phyloP scores from a whole-genome alignment of 2,113 vertebrate genomes.

The Nothocercus julius region DNA sequence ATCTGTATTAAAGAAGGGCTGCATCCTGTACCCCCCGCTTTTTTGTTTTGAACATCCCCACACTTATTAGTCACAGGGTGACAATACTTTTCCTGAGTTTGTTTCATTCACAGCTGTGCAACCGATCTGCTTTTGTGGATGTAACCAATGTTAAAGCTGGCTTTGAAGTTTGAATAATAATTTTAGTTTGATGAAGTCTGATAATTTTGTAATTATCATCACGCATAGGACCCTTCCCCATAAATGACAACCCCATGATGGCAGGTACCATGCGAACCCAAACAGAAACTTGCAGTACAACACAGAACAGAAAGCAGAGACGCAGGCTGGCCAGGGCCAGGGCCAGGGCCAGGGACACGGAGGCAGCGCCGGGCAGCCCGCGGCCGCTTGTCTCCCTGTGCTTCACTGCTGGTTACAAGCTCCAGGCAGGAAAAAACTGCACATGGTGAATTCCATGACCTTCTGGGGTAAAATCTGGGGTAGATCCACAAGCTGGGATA shows the following conservation, averaged over 20 bases:
- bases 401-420: background rate
- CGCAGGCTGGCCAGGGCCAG: too few relatives aligned
- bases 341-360: too few relatives aligned
- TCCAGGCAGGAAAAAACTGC: background rate
- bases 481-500: background rate
- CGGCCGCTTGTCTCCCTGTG: background rate
- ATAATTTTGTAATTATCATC: background rate
- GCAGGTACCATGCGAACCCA: rapidly evolving
- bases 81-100: background rate
- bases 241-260: rapidly evolving
- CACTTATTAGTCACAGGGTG: background rate
- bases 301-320: rapidly evolving
- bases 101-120: background rate
- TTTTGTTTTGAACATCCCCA: too few relatives aligned
- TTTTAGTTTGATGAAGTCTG: background rate
- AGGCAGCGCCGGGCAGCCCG: background rate
- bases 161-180: background rate
- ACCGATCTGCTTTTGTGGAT: rapidly evolving
- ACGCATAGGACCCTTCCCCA: background rate
- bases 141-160: background rate
- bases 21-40: too few relatives aligned
- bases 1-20: background rate
- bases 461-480: background rate
- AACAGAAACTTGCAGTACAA: background rate
- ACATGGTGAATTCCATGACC: background rate